Evolutionary conservation across 2,888 invertebrate species (phyloP).

Genomic region (Scaptomyza tumidula): DNA sequence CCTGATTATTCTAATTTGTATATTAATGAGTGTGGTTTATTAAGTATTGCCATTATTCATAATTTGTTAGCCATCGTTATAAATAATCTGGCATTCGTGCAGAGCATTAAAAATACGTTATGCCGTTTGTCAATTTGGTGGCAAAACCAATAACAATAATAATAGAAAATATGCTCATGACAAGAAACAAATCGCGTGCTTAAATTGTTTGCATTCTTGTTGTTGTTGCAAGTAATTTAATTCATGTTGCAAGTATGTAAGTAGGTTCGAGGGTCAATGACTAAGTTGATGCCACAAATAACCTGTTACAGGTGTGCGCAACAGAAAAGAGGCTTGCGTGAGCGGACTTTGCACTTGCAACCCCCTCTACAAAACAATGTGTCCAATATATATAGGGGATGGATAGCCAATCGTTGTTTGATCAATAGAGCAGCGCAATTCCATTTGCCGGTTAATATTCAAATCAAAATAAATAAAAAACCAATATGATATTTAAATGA

Average conservation of each 20-base stretch:
- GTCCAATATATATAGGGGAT: conserved; percentile 33
- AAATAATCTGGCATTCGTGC: conserved; percentile 11
- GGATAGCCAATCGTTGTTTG: conserved; percentile 74
- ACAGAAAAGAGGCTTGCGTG: conserved; percentile 29
- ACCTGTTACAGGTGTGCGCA: conserved; percentile 53
- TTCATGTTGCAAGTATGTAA: conserved; percentile 33
- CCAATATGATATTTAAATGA: conserved; percentile 61
- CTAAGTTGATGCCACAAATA: conserved; percentile 45
- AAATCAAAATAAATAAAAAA: conserved; percentile 64
- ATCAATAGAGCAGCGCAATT: conserved; percentile 59
- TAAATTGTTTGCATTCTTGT: background rate
- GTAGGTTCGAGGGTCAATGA: conserved; percentile 67
- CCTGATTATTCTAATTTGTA: background rate
- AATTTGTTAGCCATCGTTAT: conserved; percentile 12
- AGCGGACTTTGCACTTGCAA: conserved; percentile 14
- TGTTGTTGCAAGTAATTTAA: conserved; percentile 27
- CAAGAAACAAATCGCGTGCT: conserved; percentile 46
- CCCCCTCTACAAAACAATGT: background rate
- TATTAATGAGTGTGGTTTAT: background rate
- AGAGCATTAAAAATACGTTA: conserved; percentile 21
- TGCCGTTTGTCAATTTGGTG: conserved; percentile 24
- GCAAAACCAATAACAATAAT: conserved; percentile 30
- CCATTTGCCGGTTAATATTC: conserved; percentile 73
- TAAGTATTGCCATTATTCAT: background rate
- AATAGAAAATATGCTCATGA: conserved; percentile 43